Evolutionary conservation across 2,797 vertebrate genomes (phyloP).

Genomic region (Masticophis lateralis): DNA sequence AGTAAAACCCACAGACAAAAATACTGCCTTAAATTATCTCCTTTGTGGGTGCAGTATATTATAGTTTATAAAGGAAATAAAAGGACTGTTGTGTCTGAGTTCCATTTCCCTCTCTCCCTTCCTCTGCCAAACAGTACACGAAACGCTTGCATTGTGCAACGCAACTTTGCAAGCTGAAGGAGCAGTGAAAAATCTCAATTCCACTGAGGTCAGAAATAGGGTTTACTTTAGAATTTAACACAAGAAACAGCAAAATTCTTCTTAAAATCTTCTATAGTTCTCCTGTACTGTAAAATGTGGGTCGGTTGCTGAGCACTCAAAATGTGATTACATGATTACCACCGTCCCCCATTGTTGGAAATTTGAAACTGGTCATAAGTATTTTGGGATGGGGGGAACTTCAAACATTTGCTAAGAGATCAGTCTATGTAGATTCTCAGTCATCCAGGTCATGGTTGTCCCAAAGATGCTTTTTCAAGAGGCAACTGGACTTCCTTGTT

Average conservation of each 20-base stretch:
- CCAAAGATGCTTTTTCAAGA: no score
- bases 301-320: not conserved
- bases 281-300: not conserved
- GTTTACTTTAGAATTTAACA: slow-evolving; percentile 11
- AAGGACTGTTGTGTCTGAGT: slow-evolving; percentile 43
- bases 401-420: not conserved
- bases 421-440: not conserved
- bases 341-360: not conserved
- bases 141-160: slow-evolving; percentile 13
- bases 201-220: not conserved
- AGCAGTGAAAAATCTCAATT: not conserved
- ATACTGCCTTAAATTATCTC: slow-evolving; percentile 49
- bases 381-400: not conserved
- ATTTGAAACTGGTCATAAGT: not conserved
- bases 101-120: slow-evolving; percentile 18
- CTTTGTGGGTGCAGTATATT: slow-evolving; percentile 41
- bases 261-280: not conserved
- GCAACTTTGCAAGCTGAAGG: not conserved
- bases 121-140: slow-evolving; percentile 24
- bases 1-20: slow-evolving; percentile 46
- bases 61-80: slow-evolving; percentile 26
- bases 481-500: no score
- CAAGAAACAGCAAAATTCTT: not conserved
- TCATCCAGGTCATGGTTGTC: not conserved
- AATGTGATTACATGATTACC: not conserved